Base-by-base conservation (phyloP, 2,888 invertebrate species). In the Tyria jacobaeae region DNA sequence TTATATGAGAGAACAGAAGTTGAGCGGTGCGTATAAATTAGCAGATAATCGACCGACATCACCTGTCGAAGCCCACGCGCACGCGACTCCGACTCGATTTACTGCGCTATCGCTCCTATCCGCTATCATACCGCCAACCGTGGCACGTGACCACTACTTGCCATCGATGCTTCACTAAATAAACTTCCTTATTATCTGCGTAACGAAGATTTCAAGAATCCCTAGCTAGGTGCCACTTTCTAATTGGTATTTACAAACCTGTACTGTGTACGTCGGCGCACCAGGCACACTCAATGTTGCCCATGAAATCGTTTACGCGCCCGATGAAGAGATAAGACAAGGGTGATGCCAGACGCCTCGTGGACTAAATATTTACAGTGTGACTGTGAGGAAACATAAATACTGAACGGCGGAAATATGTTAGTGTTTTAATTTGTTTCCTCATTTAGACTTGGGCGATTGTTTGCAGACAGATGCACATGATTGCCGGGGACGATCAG, bases 361-460 rank as follows among this genome's bases (percentile, higher is more conserved):
- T 79, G 83, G 82, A 84, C 89, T 89, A 91, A 92, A 93, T 92
- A 91, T 92, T 92, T 92, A 92, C 92, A 89, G 83, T 89, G 87
- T 78, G 84, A 88, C 87, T 89, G 86, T 83, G 81, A 84, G 91
- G 89, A 90, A 91, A 92, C 89, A 89, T 92, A 93, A 92, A 93
- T 91, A 92, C 89, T 86, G 80, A 73, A 79, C 81, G 89, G 89
- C 90, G 86, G 87, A 48, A 80, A 86, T 87, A 89, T 88, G 87
- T 91, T 90, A 88, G 87, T 88, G 83, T 76, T 88, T 87, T 91
- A 89, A 92, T 93, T 92, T 89, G 89, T 88, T 89, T 88, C 88
- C 88, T 90, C 89, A 90, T 90, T 83, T 79, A 66, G 86, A 89
- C 86, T 64, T 82, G 70, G 81, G 85, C 83, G 72, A 79, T 77